phyloP scores from a whole-genome alignment of 2,797 vertebrate genomes.

The Micromesistius poutassou region DNA sequence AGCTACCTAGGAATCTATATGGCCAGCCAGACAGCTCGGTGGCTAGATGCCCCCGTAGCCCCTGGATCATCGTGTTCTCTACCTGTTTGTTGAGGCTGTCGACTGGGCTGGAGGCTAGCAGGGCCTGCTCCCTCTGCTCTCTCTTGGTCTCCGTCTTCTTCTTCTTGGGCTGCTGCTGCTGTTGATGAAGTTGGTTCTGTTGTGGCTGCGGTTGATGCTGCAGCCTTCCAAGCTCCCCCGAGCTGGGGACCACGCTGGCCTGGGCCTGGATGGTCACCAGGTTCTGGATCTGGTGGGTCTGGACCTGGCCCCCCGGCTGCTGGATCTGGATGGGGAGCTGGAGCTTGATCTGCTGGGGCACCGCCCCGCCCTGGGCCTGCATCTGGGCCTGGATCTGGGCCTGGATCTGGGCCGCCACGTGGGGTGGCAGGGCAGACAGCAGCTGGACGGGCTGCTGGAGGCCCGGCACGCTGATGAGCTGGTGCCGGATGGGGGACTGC shows the following conservation, averaged over 20 bases:
- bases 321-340: constrained; percentile 86
- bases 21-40: background rate
- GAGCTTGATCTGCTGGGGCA: constrained; percentile 87
- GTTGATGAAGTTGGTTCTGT: constrained; percentile 74
- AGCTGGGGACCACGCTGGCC: constrained; percentile 71
- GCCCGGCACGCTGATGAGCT: constrained; percentile 84
- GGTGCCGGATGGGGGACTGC: constrained; percentile 76
- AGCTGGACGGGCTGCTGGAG: constrained; percentile 87
- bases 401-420: constrained; percentile 83
- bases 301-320: constrained; percentile 74
- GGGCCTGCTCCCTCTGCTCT: constrained; percentile 83
- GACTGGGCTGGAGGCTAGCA: constrained; percentile 80
- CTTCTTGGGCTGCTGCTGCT: constrained; percentile 75
- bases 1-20: background rate
- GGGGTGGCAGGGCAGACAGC: constrained; percentile 80
- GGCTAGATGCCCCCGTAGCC: background rate
- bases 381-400: constrained; percentile 76
- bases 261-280: constrained; percentile 88
- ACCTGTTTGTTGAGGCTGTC: constrained; percentile 93
- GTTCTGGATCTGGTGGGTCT: constrained; percentile 87
- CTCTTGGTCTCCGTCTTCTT: constrained; percentile 85
- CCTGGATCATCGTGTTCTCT: constrained; percentile 19
- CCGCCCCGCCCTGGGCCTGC: constrained; percentile 67
- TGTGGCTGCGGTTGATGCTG: constrained; percentile 76
- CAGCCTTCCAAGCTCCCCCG: constrained; percentile 89